These are phyloP conservation scores for Dendrocopos noguchii DNA, from an alignment of 2,113 vertebrate species.

Conservation along the genomic window DNA sequence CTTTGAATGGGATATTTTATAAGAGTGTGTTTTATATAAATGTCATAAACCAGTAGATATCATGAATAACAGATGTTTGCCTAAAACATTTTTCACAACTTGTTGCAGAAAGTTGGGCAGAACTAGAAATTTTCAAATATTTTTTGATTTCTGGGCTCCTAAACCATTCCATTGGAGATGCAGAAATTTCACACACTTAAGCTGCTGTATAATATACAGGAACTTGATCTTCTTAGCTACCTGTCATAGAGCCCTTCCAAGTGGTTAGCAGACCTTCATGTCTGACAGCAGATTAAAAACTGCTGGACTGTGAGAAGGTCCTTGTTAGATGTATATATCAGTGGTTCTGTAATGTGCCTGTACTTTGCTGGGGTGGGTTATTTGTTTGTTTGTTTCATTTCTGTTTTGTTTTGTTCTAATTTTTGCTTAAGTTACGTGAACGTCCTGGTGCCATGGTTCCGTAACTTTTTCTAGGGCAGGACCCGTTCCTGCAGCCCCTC, in stretches of 20 bases:
- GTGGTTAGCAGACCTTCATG: neutral
- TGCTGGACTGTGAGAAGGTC: neutral
- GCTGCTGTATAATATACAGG: neutral
- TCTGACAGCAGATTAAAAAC: neutral
- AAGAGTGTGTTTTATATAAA: neutral
- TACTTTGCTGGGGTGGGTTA: neutral
- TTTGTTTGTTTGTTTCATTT: no score
- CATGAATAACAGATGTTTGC: neutral
- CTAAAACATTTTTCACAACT: neutral
- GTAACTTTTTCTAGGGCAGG: neutral
- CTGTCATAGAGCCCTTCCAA: neutral
- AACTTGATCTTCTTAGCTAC: neutral
- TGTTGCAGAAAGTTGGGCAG: neutral
- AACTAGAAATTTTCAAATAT: neutral
- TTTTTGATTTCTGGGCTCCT: neutral
- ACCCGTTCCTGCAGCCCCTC: neutral
- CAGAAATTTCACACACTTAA: neutral
- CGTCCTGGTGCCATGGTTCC: neutral
- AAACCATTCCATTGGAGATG: neutral
- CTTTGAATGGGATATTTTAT: neutral
- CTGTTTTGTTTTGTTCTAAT: neutral
- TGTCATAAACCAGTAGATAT: neutral
- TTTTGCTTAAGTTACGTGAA: neutral
- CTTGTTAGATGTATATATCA: neutral
- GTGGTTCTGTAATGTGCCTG: neutral